phyloP scores from a whole-genome alignment of 2,113 vertebrate species.

The Cyphomyrus plagiostoma region DNA sequence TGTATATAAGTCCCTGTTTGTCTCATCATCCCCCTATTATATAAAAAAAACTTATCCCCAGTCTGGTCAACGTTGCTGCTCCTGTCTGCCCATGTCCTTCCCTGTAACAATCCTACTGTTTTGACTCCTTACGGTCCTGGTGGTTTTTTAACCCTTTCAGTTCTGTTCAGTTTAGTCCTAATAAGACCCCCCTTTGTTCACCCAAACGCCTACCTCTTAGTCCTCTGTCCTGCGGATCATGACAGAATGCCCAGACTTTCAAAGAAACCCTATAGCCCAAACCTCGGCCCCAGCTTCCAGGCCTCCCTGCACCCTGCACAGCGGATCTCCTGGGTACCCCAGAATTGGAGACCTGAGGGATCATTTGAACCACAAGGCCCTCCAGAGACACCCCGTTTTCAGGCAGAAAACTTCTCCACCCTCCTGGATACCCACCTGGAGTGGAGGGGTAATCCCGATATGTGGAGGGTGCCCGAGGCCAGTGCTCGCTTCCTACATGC shows the following conservation, averaged over 20 bases:
- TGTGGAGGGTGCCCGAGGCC: background rate
- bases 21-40: background rate
- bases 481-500: background rate
- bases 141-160: background rate
- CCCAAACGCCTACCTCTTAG: background rate
- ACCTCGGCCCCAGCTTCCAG: background rate
- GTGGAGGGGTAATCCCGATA: background rate
- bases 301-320: background rate
- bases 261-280: background rate
- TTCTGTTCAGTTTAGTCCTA: background rate
- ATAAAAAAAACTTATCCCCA: background rate
- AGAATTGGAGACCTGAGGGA: background rate
- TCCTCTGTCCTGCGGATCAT: background rate
- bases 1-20: background rate
- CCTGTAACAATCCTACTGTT: background rate
- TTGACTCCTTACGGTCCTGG: background rate
- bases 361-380: background rate
- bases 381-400: background rate
- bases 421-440: background rate
- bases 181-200: background rate
- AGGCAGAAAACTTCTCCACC: background rate
- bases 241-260: background rate
- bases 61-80: background rate
- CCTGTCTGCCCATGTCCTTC: background rate
- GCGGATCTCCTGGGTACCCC: background rate